Percentiles rank a stretch among this genome's conserved stretches.
These are phyloP conservation scores for Lycorma delicatula DNA, from an alignment of 1,140 invertebrate species.

Conservation along the genomic window DNA sequence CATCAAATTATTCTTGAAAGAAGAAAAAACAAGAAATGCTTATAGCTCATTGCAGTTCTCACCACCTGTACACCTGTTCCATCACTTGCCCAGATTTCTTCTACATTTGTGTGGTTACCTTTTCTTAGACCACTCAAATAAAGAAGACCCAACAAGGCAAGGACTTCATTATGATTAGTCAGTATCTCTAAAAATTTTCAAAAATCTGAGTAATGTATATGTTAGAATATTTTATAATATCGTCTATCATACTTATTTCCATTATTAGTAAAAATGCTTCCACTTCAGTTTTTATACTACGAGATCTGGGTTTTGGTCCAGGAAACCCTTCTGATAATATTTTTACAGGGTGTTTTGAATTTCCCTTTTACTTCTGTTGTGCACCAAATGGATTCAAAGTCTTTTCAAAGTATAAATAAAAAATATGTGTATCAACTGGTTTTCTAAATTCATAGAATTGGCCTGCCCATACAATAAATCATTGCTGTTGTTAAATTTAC, in stretches of 20 bases:
- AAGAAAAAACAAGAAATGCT: conserved; percentile 32
- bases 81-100: conserved; percentile 27
- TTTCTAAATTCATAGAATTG: too few relatives aligned
- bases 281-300: background rate
- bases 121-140: conserved; percentile 3
- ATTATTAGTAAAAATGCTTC: conserved; percentile 1
- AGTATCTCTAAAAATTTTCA: background rate
- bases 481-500: too few relatives aligned
- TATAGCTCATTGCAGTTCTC: conserved; percentile 27
- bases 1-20: conserved; percentile 30
- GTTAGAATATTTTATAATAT: conserved; percentile 8
- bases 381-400: too few relatives aligned
- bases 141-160: conserved; percentile 12
- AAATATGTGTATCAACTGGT: too few relatives aligned
- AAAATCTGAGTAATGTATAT: conserved; percentile 10
- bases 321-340: background rate
- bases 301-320: background rate
- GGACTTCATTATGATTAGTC: conserved; percentile 7
- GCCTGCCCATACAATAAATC: too few relatives aligned
- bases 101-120: conserved; percentile 24
- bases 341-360: too few relatives aligned
- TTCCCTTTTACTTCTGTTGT: too few relatives aligned
- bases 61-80: conserved; percentile 32
- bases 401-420: too few relatives aligned
- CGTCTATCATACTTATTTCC: background rate